Evolutionary conservation across 2,888 invertebrate genomes (phyloP).

Genomic region (Abscondita cerata): DNA sequence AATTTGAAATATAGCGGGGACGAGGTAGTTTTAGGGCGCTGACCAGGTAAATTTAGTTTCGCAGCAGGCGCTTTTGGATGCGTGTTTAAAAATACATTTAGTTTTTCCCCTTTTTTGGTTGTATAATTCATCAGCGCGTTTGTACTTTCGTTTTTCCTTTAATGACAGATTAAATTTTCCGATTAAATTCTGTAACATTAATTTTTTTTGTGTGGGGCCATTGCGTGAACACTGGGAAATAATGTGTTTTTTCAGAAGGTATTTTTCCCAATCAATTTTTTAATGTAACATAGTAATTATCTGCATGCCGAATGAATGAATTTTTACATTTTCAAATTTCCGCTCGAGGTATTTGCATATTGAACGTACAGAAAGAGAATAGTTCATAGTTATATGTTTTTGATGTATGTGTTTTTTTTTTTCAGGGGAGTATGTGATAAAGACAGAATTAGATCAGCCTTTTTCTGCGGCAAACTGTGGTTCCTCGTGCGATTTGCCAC

Average conservation of each 20-base stretch:
- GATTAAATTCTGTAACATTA: conserved; percentile 25
- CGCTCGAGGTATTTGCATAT: no score
- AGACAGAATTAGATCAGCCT: conserved; percentile 52
- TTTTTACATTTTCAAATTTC: no score
- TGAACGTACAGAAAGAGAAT: no score
- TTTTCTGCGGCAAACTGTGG: conserved; percentile 51
- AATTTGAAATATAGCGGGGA: conserved; percentile 52
- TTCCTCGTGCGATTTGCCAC: conserved; percentile 64
- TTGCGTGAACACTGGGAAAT: conserved; percentile 18
- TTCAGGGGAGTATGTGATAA: conserved; percentile 69
- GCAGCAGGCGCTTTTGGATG: conserved; percentile 44
- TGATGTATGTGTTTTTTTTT: no score
- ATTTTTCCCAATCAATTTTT: background rate
- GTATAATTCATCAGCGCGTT: conserved; percentile 25
- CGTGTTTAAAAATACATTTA: conserved; percentile 37
- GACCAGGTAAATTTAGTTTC: conserved; percentile 44
- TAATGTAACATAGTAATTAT: background rate
- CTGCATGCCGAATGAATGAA: no score
- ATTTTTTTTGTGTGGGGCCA: conserved; percentile 17
- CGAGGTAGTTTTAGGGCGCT: conserved; percentile 37
- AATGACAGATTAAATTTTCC: conserved; percentile 27
- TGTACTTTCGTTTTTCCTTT: conserved; percentile 17
- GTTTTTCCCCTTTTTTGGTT: conserved; percentile 29
- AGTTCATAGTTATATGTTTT: no score
- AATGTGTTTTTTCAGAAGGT: conserved; percentile 9